Percentiles rank a stretch among this genome's conserved stretches.
These are phyloP conservation scores for Aleiodes alternator DNA, from an alignment of 2,888 invertebrate species.

Conservation along the genomic window DNA sequence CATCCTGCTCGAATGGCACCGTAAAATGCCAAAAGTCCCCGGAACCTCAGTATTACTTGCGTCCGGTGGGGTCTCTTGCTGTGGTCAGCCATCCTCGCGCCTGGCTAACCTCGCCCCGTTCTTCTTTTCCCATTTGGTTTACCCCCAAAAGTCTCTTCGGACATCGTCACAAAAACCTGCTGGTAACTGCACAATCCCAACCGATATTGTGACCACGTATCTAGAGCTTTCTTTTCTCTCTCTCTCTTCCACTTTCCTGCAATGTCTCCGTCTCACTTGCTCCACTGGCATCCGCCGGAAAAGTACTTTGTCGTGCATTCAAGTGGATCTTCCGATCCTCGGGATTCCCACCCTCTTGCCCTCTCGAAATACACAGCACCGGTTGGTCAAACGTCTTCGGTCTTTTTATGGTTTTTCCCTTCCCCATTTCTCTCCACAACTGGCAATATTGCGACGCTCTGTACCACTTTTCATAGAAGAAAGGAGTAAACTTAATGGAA, in stretches of 20 bases:
- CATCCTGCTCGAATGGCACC: constrained; percentile 73
- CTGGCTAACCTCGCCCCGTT: neutral
- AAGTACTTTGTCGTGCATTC: constrained; percentile 32
- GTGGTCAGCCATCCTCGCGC: constrained; percentile 62
- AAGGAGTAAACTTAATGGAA: constrained; percentile 58
- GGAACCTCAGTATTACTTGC: constrained; percentile 68
- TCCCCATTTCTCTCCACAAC: constrained; percentile 35
- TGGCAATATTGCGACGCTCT: constrained; percentile 61
- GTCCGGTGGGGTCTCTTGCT: constrained; percentile 58
- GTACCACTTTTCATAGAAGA: constrained; percentile 38
- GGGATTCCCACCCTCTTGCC: neutral
- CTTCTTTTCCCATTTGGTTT: constrained; percentile 17
- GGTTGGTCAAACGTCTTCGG: constrained; percentile 41
- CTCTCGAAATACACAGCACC: constrained; percentile 21
- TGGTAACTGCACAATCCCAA: constrained; percentile 40
- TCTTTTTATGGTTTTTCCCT: constrained; percentile 16
- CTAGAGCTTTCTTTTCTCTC: constrained; percentile 45
- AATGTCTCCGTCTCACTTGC: constrained; percentile 22
- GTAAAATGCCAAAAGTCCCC: constrained; percentile 68
- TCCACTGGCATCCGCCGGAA: constrained; percentile 21
- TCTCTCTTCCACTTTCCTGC: constrained; percentile 37
- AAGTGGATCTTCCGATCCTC: constrained; percentile 28
- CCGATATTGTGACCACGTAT: constrained; percentile 49
- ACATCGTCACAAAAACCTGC: constrained; percentile 53
- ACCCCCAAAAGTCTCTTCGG: constrained; percentile 33